Conservation (phyloP, 2,797 vertebrate genomes). For the Tokudaia tokunoshimensis region DNA sequence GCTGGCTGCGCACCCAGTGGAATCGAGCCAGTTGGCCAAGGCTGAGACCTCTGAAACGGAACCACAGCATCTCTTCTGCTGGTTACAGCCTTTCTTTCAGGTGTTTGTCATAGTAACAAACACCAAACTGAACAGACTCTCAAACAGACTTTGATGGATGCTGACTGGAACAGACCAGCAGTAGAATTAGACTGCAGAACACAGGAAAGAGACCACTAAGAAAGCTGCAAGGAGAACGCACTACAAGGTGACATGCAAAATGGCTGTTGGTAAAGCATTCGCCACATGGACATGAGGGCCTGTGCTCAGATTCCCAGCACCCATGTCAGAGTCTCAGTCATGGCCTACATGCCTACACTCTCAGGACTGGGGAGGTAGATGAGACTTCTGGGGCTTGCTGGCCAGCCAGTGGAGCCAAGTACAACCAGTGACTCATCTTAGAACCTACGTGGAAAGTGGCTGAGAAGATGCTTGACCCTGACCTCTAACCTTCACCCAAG, state of each 20-base stretch:
- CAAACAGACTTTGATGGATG: not conserved
- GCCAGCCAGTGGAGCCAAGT: not conserved
- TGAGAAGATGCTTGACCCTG: not conserved
- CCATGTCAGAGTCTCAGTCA: not conserved
- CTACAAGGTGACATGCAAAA: constrained; percentile 25
- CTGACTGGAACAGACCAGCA: not conserved
- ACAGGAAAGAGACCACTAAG: not conserved
- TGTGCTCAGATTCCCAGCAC: not conserved
- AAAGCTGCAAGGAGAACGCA: not conserved
- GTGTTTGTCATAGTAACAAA: not conserved
- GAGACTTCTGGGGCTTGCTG: not conserved
- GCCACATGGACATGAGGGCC: not conserved
- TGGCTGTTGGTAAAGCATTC: not conserved
- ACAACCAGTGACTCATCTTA: not conserved
- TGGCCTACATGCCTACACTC: not conserved
- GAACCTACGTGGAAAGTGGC: not conserved
- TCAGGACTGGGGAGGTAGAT: not conserved
- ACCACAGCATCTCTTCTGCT: not conserved
- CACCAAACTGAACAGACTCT: not conserved
- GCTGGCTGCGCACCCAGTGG: not conserved
- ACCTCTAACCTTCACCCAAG: too few relatives aligned
- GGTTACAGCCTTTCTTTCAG: not conserved
- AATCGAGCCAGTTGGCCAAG: not conserved
- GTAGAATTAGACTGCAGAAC: not conserved
- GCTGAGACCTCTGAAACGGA: not conserved